phyloP scores from a whole-genome alignment of 2,113 vertebrate genomes.

The Crotalus viridis region DNA sequence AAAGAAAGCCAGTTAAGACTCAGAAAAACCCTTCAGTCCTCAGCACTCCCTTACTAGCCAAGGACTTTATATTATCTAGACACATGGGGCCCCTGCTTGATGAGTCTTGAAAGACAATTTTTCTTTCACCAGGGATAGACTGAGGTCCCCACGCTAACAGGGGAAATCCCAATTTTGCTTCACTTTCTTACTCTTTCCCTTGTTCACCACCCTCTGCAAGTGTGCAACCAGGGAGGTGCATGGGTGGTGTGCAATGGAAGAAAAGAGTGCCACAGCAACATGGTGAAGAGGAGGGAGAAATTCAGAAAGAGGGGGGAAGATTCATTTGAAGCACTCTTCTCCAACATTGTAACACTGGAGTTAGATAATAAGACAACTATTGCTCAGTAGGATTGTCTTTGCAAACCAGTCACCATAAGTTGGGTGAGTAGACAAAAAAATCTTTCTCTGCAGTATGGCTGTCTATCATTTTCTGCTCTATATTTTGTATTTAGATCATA shows the following conservation, averaged over 20 bases:
- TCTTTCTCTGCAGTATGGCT: neutral
- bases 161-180: neutral
- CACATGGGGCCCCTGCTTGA: rapidly evolving
- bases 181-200: neutral
- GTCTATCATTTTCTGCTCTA: neutral
- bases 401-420: neutral
- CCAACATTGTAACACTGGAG: neutral
- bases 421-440: neutral
- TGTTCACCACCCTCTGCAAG: neutral
- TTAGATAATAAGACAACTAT: neutral
- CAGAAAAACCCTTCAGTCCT: neutral
- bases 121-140: neutral
- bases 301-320: neutral
- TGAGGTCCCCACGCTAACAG: neutral
- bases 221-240: neutral
- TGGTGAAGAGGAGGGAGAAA: neutral
- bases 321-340: neutral
- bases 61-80: neutral
- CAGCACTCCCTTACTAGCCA: neutral
- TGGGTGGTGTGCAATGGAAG: neutral
- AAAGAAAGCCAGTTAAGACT: neutral
- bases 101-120: neutral
- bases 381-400: neutral
- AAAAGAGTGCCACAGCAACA: neutral
- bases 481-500: neutral